phyloP scores from a whole-genome alignment of 2,888 invertebrate species.

The Trichopoda pennipes region DNA sequence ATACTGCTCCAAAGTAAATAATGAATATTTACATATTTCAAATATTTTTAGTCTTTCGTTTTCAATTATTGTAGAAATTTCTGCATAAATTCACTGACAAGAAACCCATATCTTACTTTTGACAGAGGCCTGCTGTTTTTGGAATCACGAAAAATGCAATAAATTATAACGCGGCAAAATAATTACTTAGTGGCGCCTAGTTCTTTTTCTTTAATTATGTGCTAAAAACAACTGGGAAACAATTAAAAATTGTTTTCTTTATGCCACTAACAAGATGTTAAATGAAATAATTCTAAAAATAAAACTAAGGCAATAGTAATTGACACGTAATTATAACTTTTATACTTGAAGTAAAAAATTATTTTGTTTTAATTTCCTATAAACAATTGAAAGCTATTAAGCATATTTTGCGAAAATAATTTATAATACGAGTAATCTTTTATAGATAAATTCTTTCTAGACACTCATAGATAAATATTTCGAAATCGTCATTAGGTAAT shows the following conservation, averaged over 20 bases:
- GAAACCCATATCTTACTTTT: conserved; percentile 45
- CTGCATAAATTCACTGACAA: background rate
- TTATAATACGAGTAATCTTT: no score
- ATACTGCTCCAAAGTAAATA: background rate
- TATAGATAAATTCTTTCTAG: no score
- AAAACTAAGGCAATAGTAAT: conserved; percentile 2
- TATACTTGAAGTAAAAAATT: no score
- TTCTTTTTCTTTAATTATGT: conserved; percentile 50
- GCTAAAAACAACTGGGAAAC: conserved; percentile 19
- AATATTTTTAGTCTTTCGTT: background rate
- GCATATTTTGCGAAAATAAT: no score
- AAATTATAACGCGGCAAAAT: conserved; percentile 43
- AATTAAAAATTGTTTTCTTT: conserved; percentile 14
- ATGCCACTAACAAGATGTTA: conserved; percentile 11
- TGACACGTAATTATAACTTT: background rate
- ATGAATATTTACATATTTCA: background rate
- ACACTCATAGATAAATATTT: no score
- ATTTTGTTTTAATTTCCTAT: no score
- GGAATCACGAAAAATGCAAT: conserved; percentile 41
- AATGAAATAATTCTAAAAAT: background rate
- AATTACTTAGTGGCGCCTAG: conserved; percentile 61
- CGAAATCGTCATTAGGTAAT: no score
- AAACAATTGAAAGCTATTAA: no score
- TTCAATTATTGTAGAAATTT: conserved; percentile 39
- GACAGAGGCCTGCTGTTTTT: conserved; percentile 59